Evolutionary conservation across 92 coral and sea anemone species (phyloP).

Genomic region (Meandrina meandrites): DNA sequence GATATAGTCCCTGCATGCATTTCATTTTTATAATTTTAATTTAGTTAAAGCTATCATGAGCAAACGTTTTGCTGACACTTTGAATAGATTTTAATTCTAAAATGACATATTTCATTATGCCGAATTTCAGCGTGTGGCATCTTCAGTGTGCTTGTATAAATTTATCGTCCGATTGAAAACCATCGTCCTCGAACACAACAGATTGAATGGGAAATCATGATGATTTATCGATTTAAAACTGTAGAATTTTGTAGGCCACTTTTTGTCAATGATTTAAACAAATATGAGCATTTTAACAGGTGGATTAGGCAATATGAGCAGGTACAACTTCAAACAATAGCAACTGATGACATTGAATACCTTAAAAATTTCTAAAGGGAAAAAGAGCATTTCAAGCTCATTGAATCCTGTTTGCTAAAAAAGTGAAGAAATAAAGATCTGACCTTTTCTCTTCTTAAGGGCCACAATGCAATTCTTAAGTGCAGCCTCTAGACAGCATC

Average conservation of each 20-base stretch:
- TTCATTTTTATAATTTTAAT: too few species aligned
- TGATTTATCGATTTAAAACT: not conserved
- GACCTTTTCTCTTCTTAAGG: not conserved
- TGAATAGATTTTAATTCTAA: not conserved
- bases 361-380: not conserved
- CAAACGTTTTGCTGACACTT: not conserved
- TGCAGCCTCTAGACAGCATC: not conserved
- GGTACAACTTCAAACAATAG: conserved; percentile 1
- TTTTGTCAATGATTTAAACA: not conserved
- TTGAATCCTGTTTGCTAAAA: not conserved
- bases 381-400: not conserved
- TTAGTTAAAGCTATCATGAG: not conserved
- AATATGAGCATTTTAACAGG: conserved; percentile 17
- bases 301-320: not conserved
- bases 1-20: too few species aligned
- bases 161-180: not conserved
- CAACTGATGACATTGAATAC: not conserved
- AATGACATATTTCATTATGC: not conserved
- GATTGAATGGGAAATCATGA: not conserved
- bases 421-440: not conserved
- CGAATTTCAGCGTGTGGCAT: not conserved
- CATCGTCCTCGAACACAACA: not conserved
- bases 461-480: not conserved
- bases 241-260: not conserved
- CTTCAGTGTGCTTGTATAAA: not conserved